These are phyloP conservation scores for Pangasianodon hypophthalmus DNA, from an alignment of 2,113 vertebrate genomes.

Conservation along the genomic window DNA sequence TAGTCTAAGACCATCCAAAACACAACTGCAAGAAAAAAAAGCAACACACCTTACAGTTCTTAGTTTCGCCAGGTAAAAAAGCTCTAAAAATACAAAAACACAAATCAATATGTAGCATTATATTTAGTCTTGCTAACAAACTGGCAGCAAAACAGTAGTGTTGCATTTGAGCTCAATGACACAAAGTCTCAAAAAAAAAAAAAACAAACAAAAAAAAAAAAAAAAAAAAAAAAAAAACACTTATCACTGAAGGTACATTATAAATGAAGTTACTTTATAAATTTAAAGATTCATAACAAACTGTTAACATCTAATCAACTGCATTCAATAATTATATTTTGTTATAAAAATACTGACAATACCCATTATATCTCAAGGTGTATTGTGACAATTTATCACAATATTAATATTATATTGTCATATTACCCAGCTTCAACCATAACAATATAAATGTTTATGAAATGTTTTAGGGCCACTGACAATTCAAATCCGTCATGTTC, in stretches of 20 bases:
- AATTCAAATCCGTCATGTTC: background rate
- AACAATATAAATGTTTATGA: background rate
- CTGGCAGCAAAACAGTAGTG: background rate
- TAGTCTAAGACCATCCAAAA: background rate
- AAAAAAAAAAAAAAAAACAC: no score
- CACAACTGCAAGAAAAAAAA: background rate
- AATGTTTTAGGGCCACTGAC: background rate
- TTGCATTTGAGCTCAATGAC: background rate
- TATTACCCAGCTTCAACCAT: background rate
- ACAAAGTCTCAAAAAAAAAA: background rate
- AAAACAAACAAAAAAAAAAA: no score
- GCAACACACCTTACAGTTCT: conserved; percentile 31
- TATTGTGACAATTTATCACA: background rate
- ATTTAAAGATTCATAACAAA: background rate
- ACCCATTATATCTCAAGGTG: background rate
- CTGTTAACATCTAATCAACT: background rate
- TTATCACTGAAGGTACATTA: background rate
- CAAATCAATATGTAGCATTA: background rate
- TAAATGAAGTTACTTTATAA: no score
- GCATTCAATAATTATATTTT: background rate
- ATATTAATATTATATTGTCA: background rate
- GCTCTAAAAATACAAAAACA: background rate
- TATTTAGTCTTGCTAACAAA: background rate
- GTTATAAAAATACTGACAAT: background rate
- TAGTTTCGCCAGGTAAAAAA: background rate